Base-by-base conservation (phyloP, 2,888 invertebrate genomes). In the Andrena minutula region DNA sequence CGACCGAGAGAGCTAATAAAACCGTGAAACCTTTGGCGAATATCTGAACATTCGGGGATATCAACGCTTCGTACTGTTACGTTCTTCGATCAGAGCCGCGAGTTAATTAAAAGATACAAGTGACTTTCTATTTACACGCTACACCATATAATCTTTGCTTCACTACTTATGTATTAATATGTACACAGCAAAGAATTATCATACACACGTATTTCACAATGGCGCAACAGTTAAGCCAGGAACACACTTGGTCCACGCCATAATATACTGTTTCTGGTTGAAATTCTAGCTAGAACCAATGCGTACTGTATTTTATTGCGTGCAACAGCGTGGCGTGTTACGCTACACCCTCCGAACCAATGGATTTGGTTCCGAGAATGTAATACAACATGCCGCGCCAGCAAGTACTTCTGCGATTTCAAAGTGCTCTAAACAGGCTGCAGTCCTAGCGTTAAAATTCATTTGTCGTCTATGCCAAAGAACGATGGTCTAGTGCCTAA, bases 1-100 rank as follows among this genome's bases (percentile, higher is more conserved):
- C 58, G 47, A 82, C 30, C 60, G 53, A 72, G 70, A 78, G 72
- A 84, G 61, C 51, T 49, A 64, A 41, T 16, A 41, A 76, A 77
- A 81, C 73, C 71, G 84, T 88, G 88, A 88, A 88, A 88, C 88
- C 81, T 88, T 88, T 88, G 88, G 88, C 75, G 75, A 74, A 88
- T 76, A 56, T 79, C 77, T 56, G 63, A 83, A 79, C 28, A 77
- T 77, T 65, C 26, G 32, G 65, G 72, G 73, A 82, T 85, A 78
- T 82, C 77, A 75, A 85, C 79, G 58, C 69, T 79, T 81, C 65
- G 66, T 85, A 82, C 84, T 83, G 80, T 86, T 79, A 81, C 83
- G 84, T 84, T 83, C 63, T 76, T 75, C 64, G 64, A 83, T 75
- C 73, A 76, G 64, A 74, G 58, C 66, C 84, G 80, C 56, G 61